Evolutionary conservation across 2,888 invertebrate species (phyloP), one percentile per base, ranked within the genome.

Genomic region (Catocala sponsa): DNA sequence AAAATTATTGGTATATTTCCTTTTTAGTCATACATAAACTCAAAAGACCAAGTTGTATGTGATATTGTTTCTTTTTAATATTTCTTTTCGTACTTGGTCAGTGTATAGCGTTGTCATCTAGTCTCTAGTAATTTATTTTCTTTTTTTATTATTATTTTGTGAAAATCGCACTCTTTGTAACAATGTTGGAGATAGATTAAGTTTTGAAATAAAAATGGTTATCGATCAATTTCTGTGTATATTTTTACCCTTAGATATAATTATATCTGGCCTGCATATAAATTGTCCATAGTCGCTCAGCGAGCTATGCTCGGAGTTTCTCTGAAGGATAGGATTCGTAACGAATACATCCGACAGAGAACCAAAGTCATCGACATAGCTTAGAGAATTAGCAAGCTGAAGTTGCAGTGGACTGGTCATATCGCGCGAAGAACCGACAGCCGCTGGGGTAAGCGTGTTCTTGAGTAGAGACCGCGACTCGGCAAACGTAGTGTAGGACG

Each of bases 201-300:
- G 91, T 92, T 91, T 90, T 88, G 81, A 82, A 91, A 90, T 90
- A 87, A 91, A 90, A 91, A 91, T 90, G 89, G 87, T 91, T 91
- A 91, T 86, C 80, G 74, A 83, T 70, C 63, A 13, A 52, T 65
- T 63, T 64, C 73, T 72, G 78, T 79, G 72, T 76, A 49, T 78
- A 78, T 73, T 68, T 72, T 60, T 12, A 53, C 48, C 50, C 15
- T 15, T n/a, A n/a, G n/a, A n/a, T n/a, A n/a, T n/a, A n/a, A n/a
- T n/a, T n/a, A n/a, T n/a, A n/a, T n/a, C n/a, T n/a, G n/a, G n/a
- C n/a, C n/a, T n/a, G n/a, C n/a, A n/a, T n/a, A n/a, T n/a, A n/a
- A n/a, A n/a, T n/a, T n/a, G n/a, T n/a, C n/a, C n/a, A n/a, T n/a
- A n/a, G n/a, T n/a, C n/a, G n/a, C n/a, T n/a, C n/a, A n/a, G n/a